Conservation (phyloP, 1,140 invertebrate species). For the Wiebesia pumilae region DNA sequence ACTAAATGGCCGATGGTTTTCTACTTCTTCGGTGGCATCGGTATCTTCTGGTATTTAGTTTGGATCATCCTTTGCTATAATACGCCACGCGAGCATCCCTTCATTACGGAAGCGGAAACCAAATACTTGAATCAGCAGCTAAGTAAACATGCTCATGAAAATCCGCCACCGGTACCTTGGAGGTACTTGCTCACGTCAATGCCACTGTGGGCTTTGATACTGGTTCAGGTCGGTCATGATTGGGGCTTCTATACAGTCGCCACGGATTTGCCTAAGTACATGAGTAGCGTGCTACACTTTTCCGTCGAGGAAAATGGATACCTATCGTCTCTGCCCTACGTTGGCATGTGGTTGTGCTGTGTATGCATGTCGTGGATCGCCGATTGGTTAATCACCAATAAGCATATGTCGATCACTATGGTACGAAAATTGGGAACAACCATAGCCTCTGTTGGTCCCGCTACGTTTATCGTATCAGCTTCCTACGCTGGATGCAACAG, state of each 20-base stretch:
- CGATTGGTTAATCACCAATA: slow-evolving; percentile 80
- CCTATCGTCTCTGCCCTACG: slow-evolving; percentile 82
- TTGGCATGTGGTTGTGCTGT: slow-evolving; percentile 84
- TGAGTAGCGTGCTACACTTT: slow-evolving; percentile 90
- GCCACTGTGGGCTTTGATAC: slow-evolving; percentile 84
- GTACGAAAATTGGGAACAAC: slow-evolving; percentile 85
- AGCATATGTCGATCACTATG: slow-evolving; percentile 77
- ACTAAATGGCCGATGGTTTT: slow-evolving; percentile 86
- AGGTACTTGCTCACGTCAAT: slow-evolving; percentile 83
- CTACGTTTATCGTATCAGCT: slow-evolving; percentile 86
- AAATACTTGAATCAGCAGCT: slow-evolving; percentile 83
- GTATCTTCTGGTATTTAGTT: slow-evolving; percentile 83
- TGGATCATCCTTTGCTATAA: slow-evolving; percentile 86
- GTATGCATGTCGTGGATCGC: slow-evolving; percentile 80
- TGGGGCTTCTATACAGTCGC: slow-evolving; percentile 97
- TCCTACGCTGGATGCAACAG: slow-evolving; percentile 86
- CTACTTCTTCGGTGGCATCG: slow-evolving; percentile 87
- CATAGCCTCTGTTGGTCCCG: slow-evolving; percentile 83
- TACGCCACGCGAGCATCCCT: slow-evolving; percentile 87
- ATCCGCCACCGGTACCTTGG: slow-evolving; percentile 82
- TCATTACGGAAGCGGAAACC: slow-evolving; percentile 86
- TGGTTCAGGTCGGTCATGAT: slow-evolving; percentile 89
- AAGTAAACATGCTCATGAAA: slow-evolving; percentile 74
- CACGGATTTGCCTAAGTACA: slow-evolving; percentile 93
- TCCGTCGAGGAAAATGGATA: slow-evolving; percentile 84